Conservation (phyloP, 2,113 vertebrate genomes). For the Coreoperca whiteheadi region DNA sequence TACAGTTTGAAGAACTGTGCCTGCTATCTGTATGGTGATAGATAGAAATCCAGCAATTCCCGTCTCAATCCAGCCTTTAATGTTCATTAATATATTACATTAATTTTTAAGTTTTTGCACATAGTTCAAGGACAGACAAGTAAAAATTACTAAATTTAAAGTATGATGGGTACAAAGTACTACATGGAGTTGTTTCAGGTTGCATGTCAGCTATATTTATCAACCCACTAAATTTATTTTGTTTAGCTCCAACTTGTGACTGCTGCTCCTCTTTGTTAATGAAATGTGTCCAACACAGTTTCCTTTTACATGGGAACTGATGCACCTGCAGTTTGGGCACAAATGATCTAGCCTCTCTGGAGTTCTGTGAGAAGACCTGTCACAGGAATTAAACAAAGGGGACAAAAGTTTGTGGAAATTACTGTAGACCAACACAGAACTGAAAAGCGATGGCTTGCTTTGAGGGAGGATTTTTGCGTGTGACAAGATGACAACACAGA, state of each 20-base stretch:
- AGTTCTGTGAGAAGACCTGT: not conserved
- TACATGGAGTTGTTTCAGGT: too few species aligned
- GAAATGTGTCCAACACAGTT: not conserved
- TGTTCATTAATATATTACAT: not conserved
- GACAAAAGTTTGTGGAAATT: not conserved
- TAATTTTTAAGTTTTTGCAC: not conserved
- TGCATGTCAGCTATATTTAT: too few species aligned
- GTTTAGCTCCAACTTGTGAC: too few species aligned
- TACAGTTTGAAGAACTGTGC: not conserved
- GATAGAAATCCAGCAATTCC: not conserved
- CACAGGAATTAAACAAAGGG: not conserved
- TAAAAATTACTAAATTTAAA: too few species aligned
- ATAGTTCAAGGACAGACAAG: not conserved
- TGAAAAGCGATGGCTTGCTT: not conserved
- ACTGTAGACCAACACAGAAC: not conserved
- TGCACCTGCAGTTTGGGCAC: slow-evolving; percentile 5
- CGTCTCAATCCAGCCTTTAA: not conserved
- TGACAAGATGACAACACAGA: not conserved
- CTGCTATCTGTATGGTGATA: not conserved
- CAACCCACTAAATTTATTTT: not conserved
- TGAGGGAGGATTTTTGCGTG: not conserved
- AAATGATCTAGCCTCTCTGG: not conserved
- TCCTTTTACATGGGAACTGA: not conserved
- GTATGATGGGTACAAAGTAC: too few species aligned
- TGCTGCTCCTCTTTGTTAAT: not conserved